These are phyloP conservation scores for Cantharis flavilabris DNA, from an alignment of 2,888 invertebrate species.

Conservation along the genomic window DNA sequence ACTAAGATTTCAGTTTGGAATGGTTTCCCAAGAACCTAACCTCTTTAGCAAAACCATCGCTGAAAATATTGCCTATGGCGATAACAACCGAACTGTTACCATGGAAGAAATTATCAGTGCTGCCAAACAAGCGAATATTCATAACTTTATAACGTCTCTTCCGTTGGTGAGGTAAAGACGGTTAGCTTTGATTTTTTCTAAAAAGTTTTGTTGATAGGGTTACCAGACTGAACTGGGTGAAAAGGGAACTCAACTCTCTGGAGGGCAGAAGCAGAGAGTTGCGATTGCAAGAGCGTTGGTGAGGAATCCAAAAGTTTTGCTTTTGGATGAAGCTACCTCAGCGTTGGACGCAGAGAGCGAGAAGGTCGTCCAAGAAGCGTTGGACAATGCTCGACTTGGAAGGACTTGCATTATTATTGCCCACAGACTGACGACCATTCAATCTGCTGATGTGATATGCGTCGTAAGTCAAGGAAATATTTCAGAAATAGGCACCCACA, in stretches of 20 bases:
- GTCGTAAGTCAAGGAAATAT: constrained; percentile 72
- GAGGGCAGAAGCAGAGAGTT: constrained; percentile 88
- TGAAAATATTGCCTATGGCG: no score
- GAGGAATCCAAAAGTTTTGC: constrained; percentile 74
- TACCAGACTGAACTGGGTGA: constrained; percentile 81
- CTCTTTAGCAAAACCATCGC: constrained; percentile 71
- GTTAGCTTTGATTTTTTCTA: no score
- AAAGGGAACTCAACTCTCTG: constrained; percentile 48
- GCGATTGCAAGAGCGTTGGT: constrained; percentile 88
- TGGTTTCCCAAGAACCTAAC: constrained; percentile 84
- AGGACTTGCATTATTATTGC: constrained; percentile 88
- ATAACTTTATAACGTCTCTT: constrained; percentile 77
- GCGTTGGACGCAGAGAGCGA: constrained; percentile 86
- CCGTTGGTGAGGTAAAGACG: constrained; percentile 15
- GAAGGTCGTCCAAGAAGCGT: constrained; percentile 86
- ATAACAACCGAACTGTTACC: no score
- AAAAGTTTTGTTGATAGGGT: constrained; percentile 58
- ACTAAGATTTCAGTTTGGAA: constrained; percentile 77
- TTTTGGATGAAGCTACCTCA: constrained; percentile 85
- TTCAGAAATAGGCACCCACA: constrained; percentile 73
- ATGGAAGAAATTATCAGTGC: constrained; percentile 78
- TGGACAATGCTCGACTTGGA: constrained; percentile 79
- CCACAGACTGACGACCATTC: constrained; percentile 82
- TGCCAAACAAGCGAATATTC: constrained; percentile 85
- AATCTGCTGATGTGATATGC: constrained; percentile 79